phyloP scores from a whole-genome alignment of 2,113 vertebrate genomes.

The Suncus etruscus region DNA sequence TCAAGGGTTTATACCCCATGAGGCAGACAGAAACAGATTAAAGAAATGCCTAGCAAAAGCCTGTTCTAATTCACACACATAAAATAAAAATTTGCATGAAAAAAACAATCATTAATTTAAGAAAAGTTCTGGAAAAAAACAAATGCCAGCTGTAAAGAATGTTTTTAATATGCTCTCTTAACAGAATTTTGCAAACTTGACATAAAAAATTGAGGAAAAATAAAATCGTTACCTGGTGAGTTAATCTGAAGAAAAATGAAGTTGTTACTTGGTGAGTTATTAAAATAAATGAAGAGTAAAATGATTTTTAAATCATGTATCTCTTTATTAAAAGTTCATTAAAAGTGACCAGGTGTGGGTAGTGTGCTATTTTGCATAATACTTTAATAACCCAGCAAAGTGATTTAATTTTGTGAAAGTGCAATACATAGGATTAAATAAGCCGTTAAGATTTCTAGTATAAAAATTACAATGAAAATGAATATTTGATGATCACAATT shows the following conservation, averaged over 20 bases:
- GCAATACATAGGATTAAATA: constrained; percentile 40
- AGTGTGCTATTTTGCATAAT: neutral
- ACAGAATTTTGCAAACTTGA: constrained; percentile 32
- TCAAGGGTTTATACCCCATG: constrained; percentile 72
- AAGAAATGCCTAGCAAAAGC: constrained; percentile 58
- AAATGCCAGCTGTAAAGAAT: constrained; percentile 49
- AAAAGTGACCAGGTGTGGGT: constrained; percentile 59
- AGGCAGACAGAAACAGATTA: constrained; percentile 67
- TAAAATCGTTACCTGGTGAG: neutral
- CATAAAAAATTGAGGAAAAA: constrained; percentile 27
- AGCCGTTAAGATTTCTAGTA: constrained; percentile 11
- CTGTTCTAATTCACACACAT: constrained; percentile 65
- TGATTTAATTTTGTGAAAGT: constrained; percentile 44
- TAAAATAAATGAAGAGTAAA: constrained; percentile 55
- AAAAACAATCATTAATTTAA: constrained; percentile 59
- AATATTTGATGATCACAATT: neutral
- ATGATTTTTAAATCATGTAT: constrained; percentile 24
- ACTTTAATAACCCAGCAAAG: constrained; percentile 55
- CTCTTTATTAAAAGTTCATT: constrained; percentile 36
- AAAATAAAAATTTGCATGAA: constrained; percentile 64
- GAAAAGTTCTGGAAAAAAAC: constrained; percentile 55
- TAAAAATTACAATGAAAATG: constrained; percentile 18
- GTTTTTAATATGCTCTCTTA: constrained; percentile 42
- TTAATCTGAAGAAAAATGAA: constrained; percentile 31
- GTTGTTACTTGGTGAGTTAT: neutral